Conservation (phyloP, 2,113 vertebrate species). For the Thomomys bottae region DNA sequence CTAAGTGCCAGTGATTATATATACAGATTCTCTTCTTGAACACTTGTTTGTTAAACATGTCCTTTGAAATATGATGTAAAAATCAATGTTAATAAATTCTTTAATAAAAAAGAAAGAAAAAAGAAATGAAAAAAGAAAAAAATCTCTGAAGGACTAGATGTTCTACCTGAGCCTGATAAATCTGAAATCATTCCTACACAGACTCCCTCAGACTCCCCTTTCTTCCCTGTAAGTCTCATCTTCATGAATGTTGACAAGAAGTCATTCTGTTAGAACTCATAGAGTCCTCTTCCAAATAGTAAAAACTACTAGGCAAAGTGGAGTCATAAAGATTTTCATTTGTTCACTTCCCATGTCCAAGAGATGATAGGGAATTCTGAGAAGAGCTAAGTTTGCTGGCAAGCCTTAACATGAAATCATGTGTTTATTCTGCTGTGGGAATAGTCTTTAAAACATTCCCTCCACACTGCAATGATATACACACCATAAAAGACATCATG, state of each 20-base stretch:
- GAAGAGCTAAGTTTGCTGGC: neutral
- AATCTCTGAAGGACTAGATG: too few species aligned
- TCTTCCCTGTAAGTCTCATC: neutral
- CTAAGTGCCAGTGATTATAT: too few species aligned
- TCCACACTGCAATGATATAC: neutral
- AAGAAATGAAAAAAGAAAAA: too few species aligned
- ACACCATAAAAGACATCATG: neutral
- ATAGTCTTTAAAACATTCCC: neutral
- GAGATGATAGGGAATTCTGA: neutral
- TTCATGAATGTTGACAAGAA: neutral
- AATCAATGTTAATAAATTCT: too few species aligned
- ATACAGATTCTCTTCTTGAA: too few species aligned
- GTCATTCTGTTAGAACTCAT: neutral
- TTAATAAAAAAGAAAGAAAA: too few species aligned
- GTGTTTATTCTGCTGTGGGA: neutral
- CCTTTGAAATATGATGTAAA: too few species aligned
- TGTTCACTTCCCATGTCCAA: neutral
- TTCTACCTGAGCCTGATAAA: too few species aligned
- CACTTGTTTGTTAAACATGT: too few species aligned
- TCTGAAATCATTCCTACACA: neutral
- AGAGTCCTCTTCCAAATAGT: neutral
- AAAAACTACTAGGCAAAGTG: neutral
- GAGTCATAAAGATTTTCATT: neutral
- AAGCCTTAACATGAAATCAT: neutral
- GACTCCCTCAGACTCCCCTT: neutral